Conservation (phyloP, 2,113 vertebrate genomes). For the Pangasianodon gigas region DNA sequence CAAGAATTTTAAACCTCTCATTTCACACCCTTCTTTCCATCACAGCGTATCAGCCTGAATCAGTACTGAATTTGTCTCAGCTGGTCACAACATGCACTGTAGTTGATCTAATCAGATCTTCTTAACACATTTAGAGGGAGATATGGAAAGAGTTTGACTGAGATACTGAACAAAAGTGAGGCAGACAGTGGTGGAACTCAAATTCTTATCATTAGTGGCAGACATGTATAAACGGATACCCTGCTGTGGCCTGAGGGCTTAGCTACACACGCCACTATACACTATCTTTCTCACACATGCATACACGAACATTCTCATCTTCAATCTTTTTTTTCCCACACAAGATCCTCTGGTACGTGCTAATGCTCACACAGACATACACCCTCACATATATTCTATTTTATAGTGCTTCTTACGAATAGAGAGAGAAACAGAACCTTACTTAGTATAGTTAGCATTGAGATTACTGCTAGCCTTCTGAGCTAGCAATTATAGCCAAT, state of each 20-base stretch:
- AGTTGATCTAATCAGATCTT: slow-evolving; percentile 51
- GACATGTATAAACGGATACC: slow-evolving; percentile 57
- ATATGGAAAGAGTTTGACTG: slow-evolving; percentile 31
- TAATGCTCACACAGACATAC: slow-evolving; percentile 2
- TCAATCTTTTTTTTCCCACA: neutral
- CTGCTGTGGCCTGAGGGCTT: slow-evolving; percentile 29
- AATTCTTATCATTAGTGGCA: slow-evolving; percentile 59
- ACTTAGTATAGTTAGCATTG: neutral
- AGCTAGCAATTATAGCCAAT: neutral
- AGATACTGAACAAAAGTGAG: slow-evolving; percentile 47
- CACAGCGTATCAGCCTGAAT: slow-evolving; percentile 24
- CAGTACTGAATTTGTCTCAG: slow-evolving; percentile 27
- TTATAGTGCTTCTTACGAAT: neutral
- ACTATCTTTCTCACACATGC: neutral
- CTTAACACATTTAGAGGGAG: slow-evolving; percentile 27
- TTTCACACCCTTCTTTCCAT: neutral
- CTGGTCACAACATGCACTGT: slow-evolving; percentile 36
- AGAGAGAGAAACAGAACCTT: neutral
- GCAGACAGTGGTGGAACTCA: slow-evolving; percentile 44
- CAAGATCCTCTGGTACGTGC: neutral
- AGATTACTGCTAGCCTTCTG: neutral
- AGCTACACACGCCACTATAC: slow-evolving; percentile 27
- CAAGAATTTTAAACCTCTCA: neutral
- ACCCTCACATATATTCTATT: neutral
- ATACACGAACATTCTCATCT: slow-evolving; percentile 5